phyloP scores from a whole-genome alignment of 2,888 invertebrate species.

The Agrilus biguttatus region DNA sequence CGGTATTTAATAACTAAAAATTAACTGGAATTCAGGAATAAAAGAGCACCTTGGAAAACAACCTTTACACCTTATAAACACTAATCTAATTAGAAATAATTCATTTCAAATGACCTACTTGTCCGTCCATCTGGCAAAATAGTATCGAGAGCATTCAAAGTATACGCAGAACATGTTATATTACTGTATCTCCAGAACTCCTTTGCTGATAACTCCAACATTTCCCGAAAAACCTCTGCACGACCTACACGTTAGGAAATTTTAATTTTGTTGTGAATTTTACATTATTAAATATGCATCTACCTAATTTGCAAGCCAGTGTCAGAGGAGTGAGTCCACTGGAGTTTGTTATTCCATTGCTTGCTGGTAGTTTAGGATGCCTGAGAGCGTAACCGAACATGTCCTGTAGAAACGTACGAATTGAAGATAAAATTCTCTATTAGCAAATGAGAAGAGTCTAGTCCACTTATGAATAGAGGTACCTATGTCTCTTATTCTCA shows the following conservation, averaged over 20 bases:
- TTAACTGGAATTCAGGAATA: no score
- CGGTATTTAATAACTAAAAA: neutral
- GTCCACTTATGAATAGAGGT: no score
- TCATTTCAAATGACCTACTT: constrained; percentile 44
- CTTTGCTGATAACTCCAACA: constrained; percentile 87
- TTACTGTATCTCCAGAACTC: constrained; percentile 99
- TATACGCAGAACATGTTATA: constrained; percentile 96
- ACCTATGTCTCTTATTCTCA: no score
- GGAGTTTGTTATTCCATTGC: constrained; percentile 77
- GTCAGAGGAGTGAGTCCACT: constrained; percentile 91
- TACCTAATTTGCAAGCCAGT: constrained; percentile 81
- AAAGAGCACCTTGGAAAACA: no score
- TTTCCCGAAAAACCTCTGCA: constrained; percentile 92
- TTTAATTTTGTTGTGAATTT: no score
- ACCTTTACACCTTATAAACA: no score
- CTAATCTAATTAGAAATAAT: neutral
- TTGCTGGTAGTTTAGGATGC: constrained; percentile 86
- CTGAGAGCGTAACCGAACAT: constrained; percentile 97
- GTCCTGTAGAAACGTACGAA: constrained; percentile 48
- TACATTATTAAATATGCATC: neutral
- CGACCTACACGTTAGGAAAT: constrained; percentile 37
- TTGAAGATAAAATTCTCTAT: no score
- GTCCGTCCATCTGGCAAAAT: constrained; percentile 87
- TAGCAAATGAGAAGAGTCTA: no score
- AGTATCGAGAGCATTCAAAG: constrained; percentile 90